phyloP scores from a whole-genome alignment of 2,797 vertebrate genomes.

The Pipistrellus pipistrellus region DNA sequence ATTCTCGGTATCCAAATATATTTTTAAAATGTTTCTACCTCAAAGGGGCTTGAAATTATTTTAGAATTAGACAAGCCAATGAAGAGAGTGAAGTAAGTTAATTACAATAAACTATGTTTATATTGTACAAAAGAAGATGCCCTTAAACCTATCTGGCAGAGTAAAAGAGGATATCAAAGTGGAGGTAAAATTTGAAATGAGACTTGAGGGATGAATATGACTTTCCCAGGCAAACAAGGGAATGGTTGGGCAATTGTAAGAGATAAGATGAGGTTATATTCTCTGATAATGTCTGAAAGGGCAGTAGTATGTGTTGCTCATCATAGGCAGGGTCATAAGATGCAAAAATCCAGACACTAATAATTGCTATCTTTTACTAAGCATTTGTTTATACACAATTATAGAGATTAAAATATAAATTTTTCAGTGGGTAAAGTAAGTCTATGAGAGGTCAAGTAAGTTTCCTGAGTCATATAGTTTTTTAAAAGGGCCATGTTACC shows the following conservation, averaged over 20 bases:
- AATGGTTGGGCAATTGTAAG: background rate
- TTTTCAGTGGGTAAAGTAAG: background rate
- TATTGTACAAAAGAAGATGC: conserved; percentile 19
- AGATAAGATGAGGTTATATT: background rate
- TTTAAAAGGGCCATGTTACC: background rate
- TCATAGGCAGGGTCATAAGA: background rate
- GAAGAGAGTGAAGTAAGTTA: background rate
- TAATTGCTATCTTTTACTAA: background rate
- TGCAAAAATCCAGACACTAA: background rate
- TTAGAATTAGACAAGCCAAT: conserved; percentile 12
- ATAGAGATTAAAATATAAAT: background rate
- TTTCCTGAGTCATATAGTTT: background rate
- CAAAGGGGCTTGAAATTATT: background rate
- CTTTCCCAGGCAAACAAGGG: background rate
- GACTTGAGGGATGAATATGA: background rate
- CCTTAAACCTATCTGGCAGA: background rate
- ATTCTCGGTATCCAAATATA: background rate
- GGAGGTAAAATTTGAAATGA: background rate
- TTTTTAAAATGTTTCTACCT: background rate
- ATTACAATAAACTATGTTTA: background rate
- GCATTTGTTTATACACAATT: background rate
- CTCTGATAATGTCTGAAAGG: background rate
- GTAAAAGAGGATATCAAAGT: background rate
- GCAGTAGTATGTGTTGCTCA: background rate
- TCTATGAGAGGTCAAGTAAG: background rate